Percentiles rank a stretch among this genome's conserved stretches.
These are phyloP conservation scores for Chrosomus eos DNA, from an alignment of 2,797 vertebrate genomes.

Conservation along the genomic window DNA sequence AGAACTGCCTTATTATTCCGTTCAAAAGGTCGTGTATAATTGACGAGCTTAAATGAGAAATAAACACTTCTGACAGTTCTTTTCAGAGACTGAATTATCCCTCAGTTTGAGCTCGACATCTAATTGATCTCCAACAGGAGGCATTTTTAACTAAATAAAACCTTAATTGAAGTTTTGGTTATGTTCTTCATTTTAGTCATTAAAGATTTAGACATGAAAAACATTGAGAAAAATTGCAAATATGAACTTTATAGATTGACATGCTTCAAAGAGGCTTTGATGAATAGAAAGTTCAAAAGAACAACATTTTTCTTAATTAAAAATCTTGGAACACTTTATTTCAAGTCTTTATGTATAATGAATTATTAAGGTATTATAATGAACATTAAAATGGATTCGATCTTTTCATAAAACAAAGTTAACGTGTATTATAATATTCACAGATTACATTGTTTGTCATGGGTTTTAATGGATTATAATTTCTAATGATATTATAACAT, in stretches of 20 bases:
- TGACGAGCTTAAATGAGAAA: conserved; percentile 17
- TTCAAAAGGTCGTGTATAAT: conserved; percentile 25
- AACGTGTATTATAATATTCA: too few relatives aligned
- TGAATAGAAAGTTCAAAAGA: too few relatives aligned
- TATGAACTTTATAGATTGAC: not conserved
- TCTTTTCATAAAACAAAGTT: not conserved
- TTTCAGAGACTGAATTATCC: not conserved
- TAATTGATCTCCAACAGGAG: not conserved
- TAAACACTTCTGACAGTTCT: conserved; percentile 30
- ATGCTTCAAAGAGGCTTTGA: not conserved
- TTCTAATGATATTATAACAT: not conserved
- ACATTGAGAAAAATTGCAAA: not conserved
- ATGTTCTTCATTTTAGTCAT: not conserved
- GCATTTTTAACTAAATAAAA: not conserved
- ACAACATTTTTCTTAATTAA: too few relatives aligned
- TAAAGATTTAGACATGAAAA: not conserved
- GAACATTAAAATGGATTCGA: not conserved
- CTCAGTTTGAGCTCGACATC: not conserved
- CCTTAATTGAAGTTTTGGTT: not conserved
- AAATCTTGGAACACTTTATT: too few relatives aligned
- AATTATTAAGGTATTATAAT: too few relatives aligned
- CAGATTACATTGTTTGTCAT: too few relatives aligned
- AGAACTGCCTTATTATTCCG: not conserved
- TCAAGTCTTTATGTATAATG: too few relatives aligned
- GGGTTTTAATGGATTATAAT: not conserved